Evolutionary conservation across 2,888 invertebrate genomes (phyloP), one percentile per base, ranked within the genome.

Genomic region (Melanostoma scalare): DNA sequence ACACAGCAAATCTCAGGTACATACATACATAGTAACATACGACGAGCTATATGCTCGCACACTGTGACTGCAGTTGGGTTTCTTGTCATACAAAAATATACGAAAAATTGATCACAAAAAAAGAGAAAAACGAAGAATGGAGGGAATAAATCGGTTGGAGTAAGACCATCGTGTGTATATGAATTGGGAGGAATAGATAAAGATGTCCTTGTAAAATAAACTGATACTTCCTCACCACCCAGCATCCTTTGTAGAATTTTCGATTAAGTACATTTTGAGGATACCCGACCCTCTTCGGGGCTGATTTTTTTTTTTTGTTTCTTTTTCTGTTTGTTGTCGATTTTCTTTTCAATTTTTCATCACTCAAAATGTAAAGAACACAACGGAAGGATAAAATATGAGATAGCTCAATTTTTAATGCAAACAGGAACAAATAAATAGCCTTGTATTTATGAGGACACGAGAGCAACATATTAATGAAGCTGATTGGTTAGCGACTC

Each of bases 161-260:
- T 36, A 38, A 38, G 44, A 33, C 58, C 44, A 44, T 60, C 42
- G 44, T 60, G 58, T 33, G 56, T 38, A 38, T 50, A 60, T 40
- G 71, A 36, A 53, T 60, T 65, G 76, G 67, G 10, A 20, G 67
- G 81, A 72, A 67, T 76, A 72, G 69, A 75, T 75, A 72, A 68
- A 68, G 61, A 52, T 50, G 44, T 61, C 30, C 40, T 46, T 63
- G 9, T 4, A 40, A 30, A 20, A 53, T 33, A 68, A 44, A 52
- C 10, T 9, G 20, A 60, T 52, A 31, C 42, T 40, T 61, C 35
- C 60, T 61, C 10, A 20, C 31, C n/a, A n/a, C 35, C 60, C 31
- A 6, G 30, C 6, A 4, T 55, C 10, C n/a, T 48, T 40, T 55
- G 35, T 58, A 38, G 75, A 80, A 69, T 69, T 46, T 71, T 53